These are phyloP conservation scores for Nematolebias whitei DNA, from an alignment of 2,113 vertebrate genomes.

Conservation along the genomic window DNA sequence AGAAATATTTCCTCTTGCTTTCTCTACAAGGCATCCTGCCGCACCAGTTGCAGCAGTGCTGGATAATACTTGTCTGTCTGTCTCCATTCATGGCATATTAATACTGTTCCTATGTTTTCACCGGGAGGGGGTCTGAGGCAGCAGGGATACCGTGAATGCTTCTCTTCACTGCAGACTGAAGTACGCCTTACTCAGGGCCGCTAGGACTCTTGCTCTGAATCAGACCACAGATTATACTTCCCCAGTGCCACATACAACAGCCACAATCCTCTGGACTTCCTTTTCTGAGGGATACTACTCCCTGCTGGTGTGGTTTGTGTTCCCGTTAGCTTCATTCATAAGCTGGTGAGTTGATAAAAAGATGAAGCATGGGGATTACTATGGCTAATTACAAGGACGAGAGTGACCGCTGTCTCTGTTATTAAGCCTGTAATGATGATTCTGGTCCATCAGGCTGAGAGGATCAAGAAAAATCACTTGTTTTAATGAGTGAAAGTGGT, in stretches of 20 bases:
- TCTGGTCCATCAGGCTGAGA: constrained; percentile 39
- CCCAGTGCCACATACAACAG: constrained; percentile 72
- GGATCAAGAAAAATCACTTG: constrained; percentile 48
- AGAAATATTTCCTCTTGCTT: constrained; percentile 50
- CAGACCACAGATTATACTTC: constrained; percentile 77
- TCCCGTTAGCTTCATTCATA: constrained; percentile 64
- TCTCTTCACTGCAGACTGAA: constrained; percentile 71
- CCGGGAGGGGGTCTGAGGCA: constrained; percentile 37
- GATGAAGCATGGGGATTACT: constrained; percentile 52
- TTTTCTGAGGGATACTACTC: constrained; percentile 70
- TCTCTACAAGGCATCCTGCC: constrained; percentile 54
- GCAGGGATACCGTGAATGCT: constrained; percentile 75
- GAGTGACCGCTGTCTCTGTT: constrained; percentile 58
- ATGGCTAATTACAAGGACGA: constrained; percentile 48
- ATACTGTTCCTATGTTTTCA: constrained; percentile 75
- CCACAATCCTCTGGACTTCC: constrained; percentile 75
- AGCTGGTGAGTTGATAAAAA: constrained; percentile 68
- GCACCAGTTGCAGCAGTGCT: constrained; percentile 34
- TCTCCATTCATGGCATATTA: constrained; percentile 80
- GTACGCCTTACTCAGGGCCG: constrained; percentile 53
- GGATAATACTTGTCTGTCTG: constrained; percentile 77
- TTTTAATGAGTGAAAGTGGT: constrained; percentile 51
- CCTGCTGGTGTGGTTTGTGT: constrained; percentile 67
- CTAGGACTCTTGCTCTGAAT: constrained; percentile 60
- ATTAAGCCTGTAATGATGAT: constrained; percentile 61